A percentile compares a stretch with the other conserved stretches of the same genome.
Evolutionary conservation across 2,113 vertebrate genomes (phyloP).

Genomic region (Hippocampus comes): DNA sequence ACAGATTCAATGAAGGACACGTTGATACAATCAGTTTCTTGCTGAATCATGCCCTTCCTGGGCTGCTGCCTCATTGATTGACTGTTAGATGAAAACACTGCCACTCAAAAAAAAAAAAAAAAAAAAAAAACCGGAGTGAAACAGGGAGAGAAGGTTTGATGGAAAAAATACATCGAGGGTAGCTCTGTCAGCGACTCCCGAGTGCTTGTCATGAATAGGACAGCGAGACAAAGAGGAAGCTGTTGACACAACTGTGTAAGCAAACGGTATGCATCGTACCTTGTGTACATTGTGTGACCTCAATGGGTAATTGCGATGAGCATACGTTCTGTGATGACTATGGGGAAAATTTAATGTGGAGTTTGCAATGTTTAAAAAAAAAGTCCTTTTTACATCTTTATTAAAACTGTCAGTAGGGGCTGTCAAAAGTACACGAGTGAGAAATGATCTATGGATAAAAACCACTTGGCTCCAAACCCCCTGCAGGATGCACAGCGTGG

Average conservation of each 20-base stretch:
- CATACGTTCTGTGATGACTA: neutral
- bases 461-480: too few relatives aligned
- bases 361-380: too few relatives aligned
- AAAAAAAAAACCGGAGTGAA: too few relatives aligned
- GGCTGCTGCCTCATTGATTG: conserved; percentile 25
- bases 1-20: conserved; percentile 32
- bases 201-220: conserved; percentile 37
- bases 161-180: conserved; percentile 54
- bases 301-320: neutral
- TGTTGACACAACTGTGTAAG: conserved; percentile 35
- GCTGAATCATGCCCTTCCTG: conserved; percentile 54
- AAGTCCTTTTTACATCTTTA: too few relatives aligned
- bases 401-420: too few relatives aligned
- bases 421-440: too few relatives aligned
- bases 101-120: conserved; percentile 1
- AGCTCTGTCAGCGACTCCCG: conserved; percentile 33
- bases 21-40: conserved; percentile 27
- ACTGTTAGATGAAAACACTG: conserved; percentile 35
- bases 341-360: too few relatives aligned
- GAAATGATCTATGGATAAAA: too few relatives aligned
- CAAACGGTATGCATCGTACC: conserved; percentile 23
- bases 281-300: conserved; percentile 7
- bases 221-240: conserved; percentile 31
- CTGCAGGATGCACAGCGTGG: too few relatives aligned
- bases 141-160: too few relatives aligned